Evolutionary conservation across 2,797 vertebrate species (phyloP).

Genomic region (Falco naumanni): DNA sequence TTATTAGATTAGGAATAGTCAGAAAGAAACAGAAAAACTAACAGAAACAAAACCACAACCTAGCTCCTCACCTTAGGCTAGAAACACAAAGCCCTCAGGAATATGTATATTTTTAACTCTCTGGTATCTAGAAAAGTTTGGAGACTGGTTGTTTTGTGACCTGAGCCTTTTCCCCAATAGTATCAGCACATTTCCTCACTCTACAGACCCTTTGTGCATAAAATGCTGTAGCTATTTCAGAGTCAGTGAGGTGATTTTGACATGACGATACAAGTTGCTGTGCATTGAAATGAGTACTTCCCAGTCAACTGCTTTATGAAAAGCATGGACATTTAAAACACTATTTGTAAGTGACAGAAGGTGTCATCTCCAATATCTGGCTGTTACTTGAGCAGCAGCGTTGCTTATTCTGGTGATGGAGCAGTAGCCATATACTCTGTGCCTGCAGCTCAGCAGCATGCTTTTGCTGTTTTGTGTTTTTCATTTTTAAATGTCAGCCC

Average conservation of each 20-base stretch:
- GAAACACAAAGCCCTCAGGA: background rate
- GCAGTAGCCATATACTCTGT: background rate
- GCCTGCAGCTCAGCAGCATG: background rate
- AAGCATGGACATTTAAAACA: background rate
- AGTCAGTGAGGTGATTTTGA: background rate
- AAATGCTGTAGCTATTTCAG: background rate
- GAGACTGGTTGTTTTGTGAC: background rate
- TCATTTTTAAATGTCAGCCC: background rate
- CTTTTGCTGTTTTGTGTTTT: background rate
- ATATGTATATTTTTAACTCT: background rate
- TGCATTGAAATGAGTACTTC: background rate
- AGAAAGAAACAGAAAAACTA: background rate
- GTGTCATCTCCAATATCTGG: fast-evolving
- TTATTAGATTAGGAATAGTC: background rate
- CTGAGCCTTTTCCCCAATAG: background rate
- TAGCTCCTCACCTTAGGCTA: background rate
- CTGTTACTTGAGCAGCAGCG: background rate
- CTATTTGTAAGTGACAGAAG: background rate
- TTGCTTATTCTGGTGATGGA: background rate
- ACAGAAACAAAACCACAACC: background rate
- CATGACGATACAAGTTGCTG: background rate
- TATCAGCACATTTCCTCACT: background rate
- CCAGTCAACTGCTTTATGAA: background rate
- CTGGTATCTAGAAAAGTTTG: background rate
- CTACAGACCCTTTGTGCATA: background rate